Evolutionary conservation across 2,797 vertebrate species (phyloP), one percentile per base, ranked within the genome.

Genomic region (Rhodeus uyekii): DNA sequence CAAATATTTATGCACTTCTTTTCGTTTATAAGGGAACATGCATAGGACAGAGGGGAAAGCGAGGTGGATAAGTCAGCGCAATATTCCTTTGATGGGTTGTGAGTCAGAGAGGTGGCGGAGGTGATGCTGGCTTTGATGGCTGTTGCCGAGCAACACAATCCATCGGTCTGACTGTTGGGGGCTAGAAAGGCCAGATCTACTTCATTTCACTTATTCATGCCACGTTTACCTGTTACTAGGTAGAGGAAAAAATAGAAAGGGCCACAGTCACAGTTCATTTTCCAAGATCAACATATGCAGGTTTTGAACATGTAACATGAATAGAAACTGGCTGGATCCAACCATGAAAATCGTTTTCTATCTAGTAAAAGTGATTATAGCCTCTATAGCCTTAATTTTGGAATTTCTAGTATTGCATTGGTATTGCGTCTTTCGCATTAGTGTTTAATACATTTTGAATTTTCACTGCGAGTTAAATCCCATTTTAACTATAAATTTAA

Each of bases 71-170:
- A 87, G 84, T 84, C 72, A 69, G 79, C 74, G 82, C 81, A 89
- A 86, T 86, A 84, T 91, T 87, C 81, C 92, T 86, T 92, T 92
- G 92, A 88, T 94, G 91, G 91, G 83, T 72, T 84, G 83, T 3
- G n/a, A 84, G 71, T 86, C 71, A 72, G 77, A 60, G 55, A 87
- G 90, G 89, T 13, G 58, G 87, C 86, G 75, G 90, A 88, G 85
- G 86, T 89, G 92, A 93, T 89, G 76, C 85, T 61, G 72, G 46
- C 91, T 93, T 91, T 90, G 92, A 93, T 93, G 90, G 88, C 89
- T 85, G 94, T 96, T 95, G 94, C 95, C 91, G 93, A 87, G 95
- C 94, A 95, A 95, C 95, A 10, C 67, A 29, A 73, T 80, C 71
- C 76, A 61, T 78, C 75, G 53, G 77, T 75, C 63, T 87, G 82